These are phyloP conservation scores for Sturmia bella DNA, from an alignment of 2,888 invertebrate genomes.

Conservation along the genomic window DNA sequence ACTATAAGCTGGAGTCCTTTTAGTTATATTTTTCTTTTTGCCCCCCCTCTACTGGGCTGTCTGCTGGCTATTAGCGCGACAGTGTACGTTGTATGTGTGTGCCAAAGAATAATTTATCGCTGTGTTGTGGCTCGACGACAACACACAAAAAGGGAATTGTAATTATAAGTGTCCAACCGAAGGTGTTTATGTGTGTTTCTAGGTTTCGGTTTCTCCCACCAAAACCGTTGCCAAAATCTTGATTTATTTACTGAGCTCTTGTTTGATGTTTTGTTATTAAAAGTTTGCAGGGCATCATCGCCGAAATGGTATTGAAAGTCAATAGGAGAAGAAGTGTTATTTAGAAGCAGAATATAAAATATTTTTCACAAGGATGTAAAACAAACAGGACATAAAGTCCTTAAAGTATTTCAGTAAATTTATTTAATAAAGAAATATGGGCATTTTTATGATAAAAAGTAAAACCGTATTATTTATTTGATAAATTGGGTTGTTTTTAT, in stretches of 20 bases:
- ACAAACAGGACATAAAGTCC: too few species aligned
- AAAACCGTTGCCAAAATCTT: slow-evolving; percentile 41
- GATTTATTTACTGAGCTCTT: slow-evolving; percentile 10
- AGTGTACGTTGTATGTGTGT: slow-evolving; percentile 9
- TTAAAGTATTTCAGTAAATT: too few species aligned
- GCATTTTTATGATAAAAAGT: too few species aligned
- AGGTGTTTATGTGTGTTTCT: slow-evolving; percentile 39
- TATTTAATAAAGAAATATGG: too few species aligned
- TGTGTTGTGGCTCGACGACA: background rate
- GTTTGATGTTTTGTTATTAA: slow-evolving; percentile 19
- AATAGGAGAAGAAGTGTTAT: background rate
- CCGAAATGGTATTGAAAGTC: background rate
- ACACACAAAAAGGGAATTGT: slow-evolving; percentile 14
- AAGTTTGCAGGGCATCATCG: background rate
- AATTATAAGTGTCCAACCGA: slow-evolving; percentile 48
- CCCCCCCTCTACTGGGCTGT: slow-evolving; percentile 1
- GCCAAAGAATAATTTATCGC: slow-evolving; percentile 17
- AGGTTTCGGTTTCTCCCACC: background rate
- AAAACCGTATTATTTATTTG: too few species aligned
- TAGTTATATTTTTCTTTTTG: background rate
- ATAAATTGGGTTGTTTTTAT: too few species aligned
- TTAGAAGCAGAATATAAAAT: too few species aligned
- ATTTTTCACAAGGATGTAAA: too few species aligned
- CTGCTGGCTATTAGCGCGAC: slow-evolving; percentile 31
- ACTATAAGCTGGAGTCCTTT: slow-evolving; percentile 12